These are phyloP conservation scores for Amphipyra berbera DNA, from an alignment of 2,888 invertebrate species.

Conservation along the genomic window DNA sequence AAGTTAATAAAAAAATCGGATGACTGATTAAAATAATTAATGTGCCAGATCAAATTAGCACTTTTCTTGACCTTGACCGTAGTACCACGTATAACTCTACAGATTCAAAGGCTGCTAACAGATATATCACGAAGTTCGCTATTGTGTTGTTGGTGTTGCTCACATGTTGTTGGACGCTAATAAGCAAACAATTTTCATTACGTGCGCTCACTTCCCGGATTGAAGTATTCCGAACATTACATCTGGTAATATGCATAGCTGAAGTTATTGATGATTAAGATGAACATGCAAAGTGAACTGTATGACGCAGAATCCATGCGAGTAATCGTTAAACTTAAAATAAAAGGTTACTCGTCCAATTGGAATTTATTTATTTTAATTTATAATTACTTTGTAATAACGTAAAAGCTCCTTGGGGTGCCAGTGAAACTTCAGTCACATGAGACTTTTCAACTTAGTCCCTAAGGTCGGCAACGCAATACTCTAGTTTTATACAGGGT, in stretches of 20 bases:
- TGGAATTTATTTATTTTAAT: too few relatives aligned
- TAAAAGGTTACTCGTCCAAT: too few relatives aligned
- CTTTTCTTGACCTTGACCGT: constrained; percentile 27
- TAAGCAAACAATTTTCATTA: constrained; percentile 32
- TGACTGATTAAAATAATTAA: background rate
- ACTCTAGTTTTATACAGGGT: too few relatives aligned
- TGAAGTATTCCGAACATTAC: constrained; percentile 1
- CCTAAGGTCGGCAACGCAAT: too few relatives aligned
- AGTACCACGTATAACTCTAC: background rate
- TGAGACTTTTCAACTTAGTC: too few relatives aligned
- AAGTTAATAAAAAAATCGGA: too few relatives aligned
- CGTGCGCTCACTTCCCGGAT: constrained; percentile 31
- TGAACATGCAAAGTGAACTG: too few relatives aligned
- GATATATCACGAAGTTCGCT: constrained; percentile 35
- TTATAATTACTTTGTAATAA: too few relatives aligned
- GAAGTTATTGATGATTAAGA: background rate
- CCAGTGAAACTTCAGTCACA: too few relatives aligned
- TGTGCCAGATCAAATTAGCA: background rate
- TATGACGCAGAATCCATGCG: too few relatives aligned
- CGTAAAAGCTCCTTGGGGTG: too few relatives aligned
- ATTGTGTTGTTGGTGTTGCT: constrained; percentile 20
- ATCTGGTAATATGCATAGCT: background rate
- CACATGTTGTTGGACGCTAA: constrained; percentile 35
- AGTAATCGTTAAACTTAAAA: too few relatives aligned
- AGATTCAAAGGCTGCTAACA: constrained; percentile 31